Evolutionary conservation across 35 echinoderm and acorn worm genomes (phyloP).

Genomic region (Ophiothrix spiculata): DNA sequence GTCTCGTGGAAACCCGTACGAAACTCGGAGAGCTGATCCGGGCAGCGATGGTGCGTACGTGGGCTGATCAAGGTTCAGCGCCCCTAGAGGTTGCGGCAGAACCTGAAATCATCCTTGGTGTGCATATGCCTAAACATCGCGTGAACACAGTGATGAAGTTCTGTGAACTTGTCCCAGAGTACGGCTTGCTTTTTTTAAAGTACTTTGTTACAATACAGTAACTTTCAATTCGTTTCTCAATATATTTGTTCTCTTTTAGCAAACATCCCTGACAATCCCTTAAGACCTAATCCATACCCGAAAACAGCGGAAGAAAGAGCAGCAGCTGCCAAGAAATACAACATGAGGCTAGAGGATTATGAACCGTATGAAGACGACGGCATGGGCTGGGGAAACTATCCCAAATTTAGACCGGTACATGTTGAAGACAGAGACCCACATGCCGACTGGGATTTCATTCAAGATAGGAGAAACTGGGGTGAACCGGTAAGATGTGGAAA

Average conservation of each 20-base stretch:
- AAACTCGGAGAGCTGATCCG: no score
- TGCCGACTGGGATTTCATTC: constrained; percentile 93
- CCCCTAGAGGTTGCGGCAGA: no score
- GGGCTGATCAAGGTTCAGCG: no score
- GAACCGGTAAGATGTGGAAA: constrained; percentile 72
- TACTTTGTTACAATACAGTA: no score
- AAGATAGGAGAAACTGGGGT: constrained; percentile 96
- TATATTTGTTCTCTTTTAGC: background rate
- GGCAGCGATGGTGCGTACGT: no score
- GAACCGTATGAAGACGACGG: constrained; percentile 97
- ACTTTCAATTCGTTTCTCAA: no score
- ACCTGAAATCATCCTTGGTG: no score
- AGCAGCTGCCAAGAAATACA: constrained; percentile 93
- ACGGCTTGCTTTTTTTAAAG: no score
- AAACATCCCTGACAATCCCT: constrained; percentile 3
- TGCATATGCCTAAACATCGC: no score
- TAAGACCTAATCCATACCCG: constrained; percentile 43
- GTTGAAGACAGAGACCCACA: constrained; percentile 70
- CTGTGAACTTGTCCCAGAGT: no score
- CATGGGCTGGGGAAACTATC: constrained; percentile 97
- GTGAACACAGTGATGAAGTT: no score
- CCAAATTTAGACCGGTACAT: constrained; percentile 57
- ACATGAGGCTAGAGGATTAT: constrained; percentile 88
- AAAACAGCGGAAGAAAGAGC: constrained; percentile 66
- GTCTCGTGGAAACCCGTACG: no score